phyloP scores from a whole-genome alignment of 1,140 invertebrate species.

The Fopius arisanus region DNA sequence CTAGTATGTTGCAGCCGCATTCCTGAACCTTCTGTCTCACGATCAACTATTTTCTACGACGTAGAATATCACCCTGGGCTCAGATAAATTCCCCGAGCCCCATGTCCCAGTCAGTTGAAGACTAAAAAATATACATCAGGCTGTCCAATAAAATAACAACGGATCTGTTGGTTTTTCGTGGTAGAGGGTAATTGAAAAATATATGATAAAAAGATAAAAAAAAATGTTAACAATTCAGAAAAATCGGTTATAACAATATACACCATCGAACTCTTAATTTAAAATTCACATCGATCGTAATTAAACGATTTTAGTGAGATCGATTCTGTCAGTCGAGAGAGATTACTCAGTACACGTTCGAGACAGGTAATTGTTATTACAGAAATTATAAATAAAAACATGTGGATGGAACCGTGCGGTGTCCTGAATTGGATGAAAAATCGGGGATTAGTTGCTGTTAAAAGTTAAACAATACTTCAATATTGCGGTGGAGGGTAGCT shows the following conservation, averaged over 20 bases:
- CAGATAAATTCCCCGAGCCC: neutral
- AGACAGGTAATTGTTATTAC: too few species aligned
- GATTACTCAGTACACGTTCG: too few species aligned
- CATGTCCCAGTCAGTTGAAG: neutral
- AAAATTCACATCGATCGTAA: too few species aligned
- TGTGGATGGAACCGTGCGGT: too few species aligned
- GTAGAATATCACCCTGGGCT: constrained; percentile 2
- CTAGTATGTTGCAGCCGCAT: neutral
- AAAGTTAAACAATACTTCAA: neutral
- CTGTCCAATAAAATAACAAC: neutral
- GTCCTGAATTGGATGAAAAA: too few species aligned
- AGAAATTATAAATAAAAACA: too few species aligned
- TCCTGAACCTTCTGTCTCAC: neutral
- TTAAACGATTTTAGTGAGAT: too few species aligned
- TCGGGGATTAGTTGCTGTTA: neutral
- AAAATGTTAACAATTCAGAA: too few species aligned
- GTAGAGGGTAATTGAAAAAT: neutral
- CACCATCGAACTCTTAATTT: too few species aligned
- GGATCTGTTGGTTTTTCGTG: neutral
- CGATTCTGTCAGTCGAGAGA: too few species aligned
- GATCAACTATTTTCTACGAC: constrained; percentile 4
- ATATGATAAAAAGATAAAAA: neutral
- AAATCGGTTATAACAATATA: too few species aligned
- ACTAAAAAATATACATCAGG: neutral
- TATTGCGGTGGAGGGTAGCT: neutral